phyloP scores from a whole-genome alignment of 1,140 invertebrate genomes.

The Drosophila malerkotliana region DNA sequence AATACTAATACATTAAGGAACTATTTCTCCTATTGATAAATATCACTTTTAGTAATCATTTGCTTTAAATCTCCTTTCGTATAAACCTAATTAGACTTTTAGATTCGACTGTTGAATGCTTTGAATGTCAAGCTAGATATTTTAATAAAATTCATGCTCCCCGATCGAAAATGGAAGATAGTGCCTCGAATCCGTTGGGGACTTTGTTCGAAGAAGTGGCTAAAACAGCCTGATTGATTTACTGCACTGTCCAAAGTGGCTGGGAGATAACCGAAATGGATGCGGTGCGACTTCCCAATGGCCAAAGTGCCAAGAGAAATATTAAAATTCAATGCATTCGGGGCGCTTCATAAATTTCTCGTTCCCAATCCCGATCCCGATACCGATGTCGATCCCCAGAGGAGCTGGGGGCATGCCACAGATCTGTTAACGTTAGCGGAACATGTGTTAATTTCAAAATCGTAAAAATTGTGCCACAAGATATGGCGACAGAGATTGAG shows the following conservation, averaged over 20 bases:
- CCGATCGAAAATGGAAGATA: conserved; percentile 11
- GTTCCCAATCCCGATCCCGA: neutral
- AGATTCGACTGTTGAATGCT: conserved; percentile 9
- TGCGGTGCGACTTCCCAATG: conserved; percentile 34
- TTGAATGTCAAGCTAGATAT: conserved; percentile 19
- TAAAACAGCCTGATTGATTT: conserved; percentile 59
- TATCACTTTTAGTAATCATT: neutral
- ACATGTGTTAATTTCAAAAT: conserved; percentile 71
- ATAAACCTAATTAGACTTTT: conserved; percentile 17
- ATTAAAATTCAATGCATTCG: conserved; percentile 46
- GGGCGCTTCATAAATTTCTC: neutral
- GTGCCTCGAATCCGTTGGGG: neutral
- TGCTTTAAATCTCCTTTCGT: neutral
- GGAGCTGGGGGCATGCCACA: conserved; percentile 7
- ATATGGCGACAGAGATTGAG: conserved; percentile 33
- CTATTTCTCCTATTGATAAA: neutral
- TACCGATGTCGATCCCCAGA: conserved; percentile 29
- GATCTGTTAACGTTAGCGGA: conserved; percentile 52
- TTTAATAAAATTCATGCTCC: conserved; percentile 6
- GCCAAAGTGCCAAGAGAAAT: conserved; percentile 44
- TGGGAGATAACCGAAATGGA: conserved; percentile 46
- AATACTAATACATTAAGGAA: conserved; percentile 3
- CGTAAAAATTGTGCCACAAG: conserved; percentile 61
- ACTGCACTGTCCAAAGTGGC: conserved; percentile 43
- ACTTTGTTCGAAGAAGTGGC: conserved; percentile 18